These are phyloP conservation scores for Osmoderma eremita DNA, from an alignment of 2,888 invertebrate species.

Conservation along the genomic window DNA sequence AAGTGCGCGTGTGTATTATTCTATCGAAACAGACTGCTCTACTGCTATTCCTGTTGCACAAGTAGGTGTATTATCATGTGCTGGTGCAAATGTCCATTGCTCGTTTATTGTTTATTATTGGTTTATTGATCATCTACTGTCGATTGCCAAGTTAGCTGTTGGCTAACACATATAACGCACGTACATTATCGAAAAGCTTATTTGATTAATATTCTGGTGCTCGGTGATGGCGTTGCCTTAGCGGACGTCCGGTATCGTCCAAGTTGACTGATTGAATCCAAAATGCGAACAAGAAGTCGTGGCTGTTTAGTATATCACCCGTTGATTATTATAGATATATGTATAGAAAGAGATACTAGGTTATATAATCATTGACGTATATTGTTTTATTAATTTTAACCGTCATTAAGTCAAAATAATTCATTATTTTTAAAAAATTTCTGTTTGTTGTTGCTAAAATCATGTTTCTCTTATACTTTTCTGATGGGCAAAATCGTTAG, in stretches of 20 bases:
- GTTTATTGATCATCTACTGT: constrained; percentile 23
- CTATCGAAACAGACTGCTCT: not conserved
- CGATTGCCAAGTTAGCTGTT: constrained; percentile 15
- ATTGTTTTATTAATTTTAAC: no score
- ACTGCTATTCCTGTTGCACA: not conserved
- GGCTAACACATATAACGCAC: not conserved
- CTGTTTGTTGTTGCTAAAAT: no score
- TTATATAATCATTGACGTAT: no score
- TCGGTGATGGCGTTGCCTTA: constrained; percentile 19
- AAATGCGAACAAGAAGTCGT: constrained; percentile 15
- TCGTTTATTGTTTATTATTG: constrained; percentile 17
- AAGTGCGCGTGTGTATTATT: constrained; percentile 4
- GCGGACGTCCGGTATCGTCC: constrained; percentile 48
- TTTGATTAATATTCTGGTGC: constrained; percentile 33
- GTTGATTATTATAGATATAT: constrained; percentile 3
- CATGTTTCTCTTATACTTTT: no score
- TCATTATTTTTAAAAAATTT: no score
- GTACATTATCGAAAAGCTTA: constrained; percentile 28
- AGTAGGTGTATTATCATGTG: no score
- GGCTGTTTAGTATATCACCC: not conserved
- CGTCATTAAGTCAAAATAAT: no score
- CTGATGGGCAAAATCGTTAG: no score
- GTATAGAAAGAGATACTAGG: no score
- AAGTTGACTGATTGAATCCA: constrained; percentile 45
- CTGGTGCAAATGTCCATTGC: not conserved